These are phyloP conservation scores for Dipodomys spectabilis DNA, from an alignment of 2,113 vertebrate species.

Conservation along the genomic window DNA sequence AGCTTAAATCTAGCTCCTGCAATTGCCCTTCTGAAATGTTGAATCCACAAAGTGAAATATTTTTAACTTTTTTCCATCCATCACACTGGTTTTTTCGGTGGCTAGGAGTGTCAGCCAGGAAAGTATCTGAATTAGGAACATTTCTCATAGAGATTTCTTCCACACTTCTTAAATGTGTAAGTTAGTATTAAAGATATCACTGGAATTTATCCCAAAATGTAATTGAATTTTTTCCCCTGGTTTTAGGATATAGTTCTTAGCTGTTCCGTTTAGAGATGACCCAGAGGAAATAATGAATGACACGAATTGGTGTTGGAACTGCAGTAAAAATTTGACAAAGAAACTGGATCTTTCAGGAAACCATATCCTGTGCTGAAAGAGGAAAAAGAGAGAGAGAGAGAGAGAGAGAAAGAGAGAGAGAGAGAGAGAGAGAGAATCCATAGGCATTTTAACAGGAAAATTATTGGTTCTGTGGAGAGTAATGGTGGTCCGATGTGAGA, in stretches of 20 bases:
- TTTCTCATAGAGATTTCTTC: constrained; percentile 73
- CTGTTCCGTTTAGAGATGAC: constrained; percentile 23
- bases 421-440: background rate
- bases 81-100: constrained; percentile 68
- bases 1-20: constrained; percentile 77
- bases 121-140: constrained; percentile 71
- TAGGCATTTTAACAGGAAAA: background rate
- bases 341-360: background rate
- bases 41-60: constrained; percentile 74
- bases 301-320: background rate
- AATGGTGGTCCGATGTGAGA: background rate
- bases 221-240: constrained; percentile 68
- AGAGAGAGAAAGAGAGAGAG: too few relatives aligned
- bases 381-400: too few relatives aligned
- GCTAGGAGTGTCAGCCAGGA: constrained; percentile 65
- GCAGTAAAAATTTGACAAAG: background rate
- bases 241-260: constrained; percentile 52
- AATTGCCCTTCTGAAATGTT: constrained; percentile 72
- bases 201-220: constrained; percentile 69
- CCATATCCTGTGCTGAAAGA: background rate
- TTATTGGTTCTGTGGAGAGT: background rate
- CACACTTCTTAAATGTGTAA: constrained; percentile 60
- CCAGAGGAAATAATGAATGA: background rate
- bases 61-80: constrained; percentile 76
- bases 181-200: constrained; percentile 70